Conservation (phyloP, 92 coral and sea anemone genomes). For the Palythoa heliodiscus region DNA sequence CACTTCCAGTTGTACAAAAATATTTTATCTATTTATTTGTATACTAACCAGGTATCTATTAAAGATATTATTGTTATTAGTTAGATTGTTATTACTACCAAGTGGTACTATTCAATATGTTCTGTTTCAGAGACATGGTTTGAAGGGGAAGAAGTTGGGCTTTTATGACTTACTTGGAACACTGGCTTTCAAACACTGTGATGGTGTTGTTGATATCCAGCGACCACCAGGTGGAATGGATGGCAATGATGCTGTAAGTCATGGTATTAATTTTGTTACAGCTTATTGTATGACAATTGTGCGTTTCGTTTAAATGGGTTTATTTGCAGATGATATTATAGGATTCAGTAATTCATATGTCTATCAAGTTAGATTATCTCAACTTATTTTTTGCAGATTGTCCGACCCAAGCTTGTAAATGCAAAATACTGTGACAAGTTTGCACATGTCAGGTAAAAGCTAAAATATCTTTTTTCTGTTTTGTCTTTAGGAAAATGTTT, state of each 20-base stretch:
- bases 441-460: constrained; percentile 84
- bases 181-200: constrained; percentile 97
- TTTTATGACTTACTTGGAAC: constrained; percentile 93
- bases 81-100: too few species aligned
- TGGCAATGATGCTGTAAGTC: constrained; percentile 78
- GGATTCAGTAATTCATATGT: too few species aligned
- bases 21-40: too few species aligned
- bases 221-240: constrained; percentile 68
- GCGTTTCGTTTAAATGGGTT: too few species aligned
- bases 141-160: constrained; percentile 75
- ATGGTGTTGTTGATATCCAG: constrained; percentile 96
- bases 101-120: not conserved
- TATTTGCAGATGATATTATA: too few species aligned
- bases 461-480: not conserved
- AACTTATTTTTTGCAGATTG: constrained; percentile 51
- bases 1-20: too few species aligned
- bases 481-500: not conserved
- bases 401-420: constrained; percentile 93
- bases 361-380: not conserved
- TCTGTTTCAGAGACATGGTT: constrained; percentile 80
- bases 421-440: constrained; percentile 99
- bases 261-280: not conserved
- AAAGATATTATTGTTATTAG: too few species aligned
- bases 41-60: too few species aligned
- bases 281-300: too few species aligned